Conservation (phyloP, 2,113 vertebrate genomes). For the Cygnus atratus region DNA sequence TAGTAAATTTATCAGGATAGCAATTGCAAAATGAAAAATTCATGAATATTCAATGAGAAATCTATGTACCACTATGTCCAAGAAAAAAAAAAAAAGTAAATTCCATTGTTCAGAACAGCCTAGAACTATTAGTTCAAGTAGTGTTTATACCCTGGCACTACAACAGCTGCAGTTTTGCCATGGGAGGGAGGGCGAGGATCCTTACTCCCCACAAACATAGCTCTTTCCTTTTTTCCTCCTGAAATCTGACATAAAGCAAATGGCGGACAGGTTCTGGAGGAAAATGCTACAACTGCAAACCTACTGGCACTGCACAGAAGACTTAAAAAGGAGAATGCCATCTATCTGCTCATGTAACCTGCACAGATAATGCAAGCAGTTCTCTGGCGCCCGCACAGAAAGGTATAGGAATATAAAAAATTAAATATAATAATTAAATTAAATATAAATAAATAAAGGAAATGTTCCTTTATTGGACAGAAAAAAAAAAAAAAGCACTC, state of each 20-base stretch:
- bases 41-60: constrained; percentile 8
- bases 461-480: too few species aligned
- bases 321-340: background rate
- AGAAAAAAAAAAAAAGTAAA: background rate
- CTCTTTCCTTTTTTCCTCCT: accelerated
- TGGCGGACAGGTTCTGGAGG: background rate
- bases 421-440: too few species aligned
- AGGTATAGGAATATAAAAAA: too few species aligned
- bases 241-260: accelerated
- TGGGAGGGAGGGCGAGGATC: background rate
- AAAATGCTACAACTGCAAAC: background rate
- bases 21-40: constrained; percentile 18
- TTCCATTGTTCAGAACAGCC: background rate
- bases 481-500: too few species aligned
- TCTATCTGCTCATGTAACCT: background rate
- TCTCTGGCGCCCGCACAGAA: background rate
- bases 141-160: background rate
- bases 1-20: constrained; percentile 12
- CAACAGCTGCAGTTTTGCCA: background rate
- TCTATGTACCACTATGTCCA: background rate
- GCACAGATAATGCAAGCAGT: background rate
- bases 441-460: too few species aligned
- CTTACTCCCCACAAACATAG: background rate
- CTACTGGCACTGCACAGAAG: background rate
- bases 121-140: background rate